Base-by-base conservation (phyloP, 64 coral and sea anemone species). In the Exaiptasia diaphana region DNA sequence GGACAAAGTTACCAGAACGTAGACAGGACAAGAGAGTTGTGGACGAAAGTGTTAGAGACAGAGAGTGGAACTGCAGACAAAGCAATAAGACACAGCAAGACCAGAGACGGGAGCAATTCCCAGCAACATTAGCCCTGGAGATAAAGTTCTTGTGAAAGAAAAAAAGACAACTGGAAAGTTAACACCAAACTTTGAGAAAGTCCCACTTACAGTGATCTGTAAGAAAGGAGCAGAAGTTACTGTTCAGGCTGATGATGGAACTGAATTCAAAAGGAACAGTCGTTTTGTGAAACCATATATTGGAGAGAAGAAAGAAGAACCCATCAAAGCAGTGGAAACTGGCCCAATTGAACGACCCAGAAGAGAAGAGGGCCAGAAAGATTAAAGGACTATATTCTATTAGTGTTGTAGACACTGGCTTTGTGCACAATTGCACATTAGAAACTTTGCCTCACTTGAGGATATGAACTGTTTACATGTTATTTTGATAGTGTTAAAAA, bases 111-210 rank as follows among this genome's bases (percentile, higher is more conserved):
- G 83, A 45, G 83, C 83, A 28, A 25, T 32, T 7, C 38, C 56
- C 36, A 85, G 38, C 23, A 39, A 36, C 17, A 60, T 85, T 18
- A 42, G 18, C 12, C 54, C 68, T 32, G 71, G 71, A 12, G 56
- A 86, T 50, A 32, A n/a, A 50, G 83, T 86, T 45, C 71, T 86
- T 9, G 13, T 86, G 6, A 86, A 38, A 39, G 58, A 74, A 50
- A 73, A 35, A 13, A 86, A 77, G 29, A 71, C 45, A 18, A 53
- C 23, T 35, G 70, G 70, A 21, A 77, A 77, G n/a, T 20, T 87
- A 28, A 41, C 44, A 22, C 20, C 53, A 11, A 76, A 86, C 52
- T 76, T 76, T 42, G 54, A 74, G 24, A 73, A 23, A 17, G 53
- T 59, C 20, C 71, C 70, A 17, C 75, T 45, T n/a, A 76, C 69